These are phyloP conservation scores for Eufriesea mexicana DNA, from an alignment of 1,140 invertebrate species.

Conservation along the genomic window DNA sequence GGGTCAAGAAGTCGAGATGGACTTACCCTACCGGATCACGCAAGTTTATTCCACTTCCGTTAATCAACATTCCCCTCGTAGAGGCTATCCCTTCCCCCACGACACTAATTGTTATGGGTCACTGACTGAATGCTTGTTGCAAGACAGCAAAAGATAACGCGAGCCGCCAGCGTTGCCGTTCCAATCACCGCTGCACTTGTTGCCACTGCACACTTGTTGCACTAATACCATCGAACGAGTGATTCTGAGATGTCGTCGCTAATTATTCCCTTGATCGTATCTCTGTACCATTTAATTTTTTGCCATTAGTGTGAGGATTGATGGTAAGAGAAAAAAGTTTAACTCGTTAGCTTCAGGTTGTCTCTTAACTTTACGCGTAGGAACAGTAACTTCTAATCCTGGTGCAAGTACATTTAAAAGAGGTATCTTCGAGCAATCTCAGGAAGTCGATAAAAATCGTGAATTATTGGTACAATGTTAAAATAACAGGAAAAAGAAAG, in stretches of 20 bases:
- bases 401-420: too few species aligned
- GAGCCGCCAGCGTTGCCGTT: conserved; percentile 67
- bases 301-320: too few species aligned
- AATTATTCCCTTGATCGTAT: neutral
- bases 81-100: conserved; percentile 57
- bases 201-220: conserved; percentile 49
- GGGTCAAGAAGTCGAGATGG: conserved; percentile 51
- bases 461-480: too few species aligned
- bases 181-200: conserved; percentile 55
- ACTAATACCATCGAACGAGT: neutral
- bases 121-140: conserved; percentile 75
- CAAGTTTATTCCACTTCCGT: conserved; percentile 79
- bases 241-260: conserved; percentile 1
- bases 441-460: too few species aligned
- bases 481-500: too few species aligned
- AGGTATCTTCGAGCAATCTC: too few species aligned
- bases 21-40: conserved; percentile 73
- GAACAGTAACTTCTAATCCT: too few species aligned
- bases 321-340: neutral
- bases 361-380: too few species aligned
- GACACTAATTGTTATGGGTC: conserved; percentile 78
- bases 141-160: conserved; percentile 72
- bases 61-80: conserved; percentile 73
- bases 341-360: too few species aligned
- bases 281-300: neutral